Conservation (phyloP, 2,888 invertebrate genomes). For the Drosophila kokeensis region DNA sequence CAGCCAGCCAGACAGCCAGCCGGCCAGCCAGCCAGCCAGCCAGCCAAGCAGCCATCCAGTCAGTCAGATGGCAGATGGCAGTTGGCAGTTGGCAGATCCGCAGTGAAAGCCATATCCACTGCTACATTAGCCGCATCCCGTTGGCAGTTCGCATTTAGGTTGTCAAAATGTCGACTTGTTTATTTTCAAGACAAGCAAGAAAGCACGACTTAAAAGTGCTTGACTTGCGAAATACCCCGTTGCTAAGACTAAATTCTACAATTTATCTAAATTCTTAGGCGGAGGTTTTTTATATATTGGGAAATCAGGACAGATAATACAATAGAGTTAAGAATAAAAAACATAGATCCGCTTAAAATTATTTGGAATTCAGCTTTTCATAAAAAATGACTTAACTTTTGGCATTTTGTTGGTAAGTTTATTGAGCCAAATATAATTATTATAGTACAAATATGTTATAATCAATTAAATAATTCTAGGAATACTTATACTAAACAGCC, state of each 20-base stretch:
- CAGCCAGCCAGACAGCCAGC: not conserved
- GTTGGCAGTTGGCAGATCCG: constrained; percentile 14
- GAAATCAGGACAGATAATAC: not conserved
- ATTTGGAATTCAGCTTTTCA: not conserved
- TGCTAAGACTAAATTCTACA: not conserved
- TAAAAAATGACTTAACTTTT: not conserved
- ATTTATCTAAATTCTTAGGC: not conserved
- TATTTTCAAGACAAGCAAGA: constrained; percentile 62
- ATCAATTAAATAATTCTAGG: not conserved
- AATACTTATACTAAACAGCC: not conserved
- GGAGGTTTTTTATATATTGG: not conserved
- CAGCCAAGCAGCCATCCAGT: not conserved
- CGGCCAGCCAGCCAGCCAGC: not conserved
- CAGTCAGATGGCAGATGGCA: constrained; percentile 3
- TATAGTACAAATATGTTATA: not conserved
- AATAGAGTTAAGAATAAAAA: not conserved
- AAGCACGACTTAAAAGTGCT: not conserved
- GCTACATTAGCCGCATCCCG: constrained; percentile 51
- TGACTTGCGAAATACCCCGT: constrained; percentile 12
- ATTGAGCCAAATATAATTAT: not conserved
- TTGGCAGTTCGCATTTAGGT: constrained; percentile 51
- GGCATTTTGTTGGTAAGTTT: not conserved
- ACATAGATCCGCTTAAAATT: not conserved
- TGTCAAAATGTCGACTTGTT: constrained; percentile 77
- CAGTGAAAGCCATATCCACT: constrained; percentile 23